Percentiles rank a stretch among this genome's conserved stretches.
Evolutionary conservation across 2,113 vertebrate species (phyloP).

Genomic region (Strix aluco): DNA sequence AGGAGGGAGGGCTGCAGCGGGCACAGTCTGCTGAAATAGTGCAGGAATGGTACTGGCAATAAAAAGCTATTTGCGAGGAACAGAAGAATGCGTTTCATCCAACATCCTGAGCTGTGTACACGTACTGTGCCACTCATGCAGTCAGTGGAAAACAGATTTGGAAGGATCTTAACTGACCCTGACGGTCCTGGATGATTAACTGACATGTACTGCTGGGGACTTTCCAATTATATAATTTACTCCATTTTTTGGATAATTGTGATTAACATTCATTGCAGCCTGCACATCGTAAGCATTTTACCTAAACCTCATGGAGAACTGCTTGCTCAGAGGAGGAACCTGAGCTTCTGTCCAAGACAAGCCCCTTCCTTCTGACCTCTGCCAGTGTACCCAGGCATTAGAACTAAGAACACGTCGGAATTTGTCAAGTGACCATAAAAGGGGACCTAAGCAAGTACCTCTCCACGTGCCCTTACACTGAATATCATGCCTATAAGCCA

Average conservation of each 20-base stretch:
- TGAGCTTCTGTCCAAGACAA: background rate
- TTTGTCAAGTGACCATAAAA: background rate
- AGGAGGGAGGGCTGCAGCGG: background rate
- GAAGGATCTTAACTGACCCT: background rate
- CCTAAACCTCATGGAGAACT: rapidly evolving
- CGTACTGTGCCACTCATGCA: background rate
- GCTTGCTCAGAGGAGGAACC: background rate
- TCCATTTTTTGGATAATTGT: too few species aligned
- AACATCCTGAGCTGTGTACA: background rate
- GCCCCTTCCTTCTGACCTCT: background rate
- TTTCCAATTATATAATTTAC: background rate
- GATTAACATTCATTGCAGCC: background rate
- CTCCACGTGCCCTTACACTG: rapidly evolving
- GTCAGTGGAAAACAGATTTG: background rate
- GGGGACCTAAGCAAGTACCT: background rate
- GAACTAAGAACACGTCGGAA: background rate
- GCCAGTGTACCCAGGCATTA: background rate
- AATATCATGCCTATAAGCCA: background rate
- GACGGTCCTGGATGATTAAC: background rate
- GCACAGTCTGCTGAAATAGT: background rate
- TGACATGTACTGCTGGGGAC: background rate
- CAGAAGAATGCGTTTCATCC: background rate
- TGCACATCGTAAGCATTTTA: rapidly evolving
- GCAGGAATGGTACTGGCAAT: background rate
- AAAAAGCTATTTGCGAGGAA: background rate